A percentile compares a stretch with the other conserved stretches of the same genome.
Conservation (phyloP, 2,888 invertebrate genomes). For the Agrotis puta region DNA sequence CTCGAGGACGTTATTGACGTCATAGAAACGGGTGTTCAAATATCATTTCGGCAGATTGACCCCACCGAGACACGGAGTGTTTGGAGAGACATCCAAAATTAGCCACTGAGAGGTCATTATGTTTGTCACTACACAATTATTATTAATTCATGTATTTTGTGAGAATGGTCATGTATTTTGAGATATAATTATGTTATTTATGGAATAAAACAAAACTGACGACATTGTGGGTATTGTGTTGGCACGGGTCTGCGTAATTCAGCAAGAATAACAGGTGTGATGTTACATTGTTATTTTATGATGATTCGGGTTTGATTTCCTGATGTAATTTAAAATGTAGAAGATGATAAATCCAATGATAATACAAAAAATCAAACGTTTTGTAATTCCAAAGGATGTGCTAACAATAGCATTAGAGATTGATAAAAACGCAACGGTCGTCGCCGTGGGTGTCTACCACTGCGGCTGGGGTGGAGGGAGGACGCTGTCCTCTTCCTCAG, state of each 20-base stretch:
- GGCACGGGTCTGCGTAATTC: background rate
- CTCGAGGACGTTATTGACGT: slow-evolving; percentile 75
- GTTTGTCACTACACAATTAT: slow-evolving; percentile 7
- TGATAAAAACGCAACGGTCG: background rate
- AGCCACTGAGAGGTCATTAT: slow-evolving; percentile 42
- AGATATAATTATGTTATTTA: background rate
- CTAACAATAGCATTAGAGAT: background rate
- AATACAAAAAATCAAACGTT: background rate
- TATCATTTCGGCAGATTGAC: slow-evolving; percentile 59
- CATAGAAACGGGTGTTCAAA: slow-evolving; percentile 65
- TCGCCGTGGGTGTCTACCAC: no score
- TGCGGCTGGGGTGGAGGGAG: no score
- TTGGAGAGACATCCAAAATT: slow-evolving; percentile 55
- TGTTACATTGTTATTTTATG: background rate
- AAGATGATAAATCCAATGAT: background rate
- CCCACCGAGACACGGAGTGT: slow-evolving; percentile 57
- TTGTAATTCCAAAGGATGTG: background rate
- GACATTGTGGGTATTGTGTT: background rate
- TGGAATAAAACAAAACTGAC: background rate
- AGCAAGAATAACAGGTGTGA: background rate
- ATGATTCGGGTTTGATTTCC: background rate
- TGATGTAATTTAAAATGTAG: background rate
- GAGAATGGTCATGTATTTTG: background rate
- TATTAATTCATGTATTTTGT: slow-evolving; percentile 1
- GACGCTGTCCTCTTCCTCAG: no score